phyloP scores from a whole-genome alignment of 2,797 vertebrate genomes.

The Odontamblyopus lacepedii region DNA sequence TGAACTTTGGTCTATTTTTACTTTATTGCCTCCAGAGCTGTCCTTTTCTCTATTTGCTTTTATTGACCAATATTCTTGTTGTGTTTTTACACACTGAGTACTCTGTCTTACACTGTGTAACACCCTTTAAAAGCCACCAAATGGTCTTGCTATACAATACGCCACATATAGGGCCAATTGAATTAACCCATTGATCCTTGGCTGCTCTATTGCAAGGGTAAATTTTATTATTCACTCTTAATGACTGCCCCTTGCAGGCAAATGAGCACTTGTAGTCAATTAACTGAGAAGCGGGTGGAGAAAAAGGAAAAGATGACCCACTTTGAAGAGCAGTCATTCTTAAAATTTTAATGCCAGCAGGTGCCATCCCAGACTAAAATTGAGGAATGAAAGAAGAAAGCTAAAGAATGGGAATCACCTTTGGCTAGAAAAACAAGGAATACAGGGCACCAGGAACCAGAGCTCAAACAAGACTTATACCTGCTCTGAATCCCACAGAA shows the following conservation, averaged over 20 bases:
- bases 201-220: constrained; percentile 60
- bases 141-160: constrained; percentile 64
- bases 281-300: constrained; percentile 56
- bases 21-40: constrained; percentile 30
- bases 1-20: constrained; percentile 63
- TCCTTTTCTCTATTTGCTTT: constrained; percentile 25
- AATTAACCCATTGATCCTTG: constrained; percentile 77
- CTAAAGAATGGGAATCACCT: neutral
- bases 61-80: constrained; percentile 51
- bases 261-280: constrained; percentile 79
- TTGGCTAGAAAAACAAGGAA: neutral
- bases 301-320: constrained; percentile 43
- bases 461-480: neutral
- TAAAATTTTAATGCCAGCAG: neutral
- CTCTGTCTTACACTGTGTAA: constrained; percentile 56
- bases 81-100: constrained; percentile 60
- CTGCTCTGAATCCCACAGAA: neutral
- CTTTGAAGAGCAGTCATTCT: constrained; percentile 17
- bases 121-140: constrained; percentile 57
- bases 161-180: constrained; percentile 67
- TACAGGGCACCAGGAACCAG: neutral
- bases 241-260: constrained; percentile 71
- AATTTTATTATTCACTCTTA: constrained; percentile 73
- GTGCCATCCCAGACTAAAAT: neutral
- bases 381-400: neutral